Conservation (phyloP, 2,888 invertebrate genomes). For the Agriotes lineatus region DNA sequence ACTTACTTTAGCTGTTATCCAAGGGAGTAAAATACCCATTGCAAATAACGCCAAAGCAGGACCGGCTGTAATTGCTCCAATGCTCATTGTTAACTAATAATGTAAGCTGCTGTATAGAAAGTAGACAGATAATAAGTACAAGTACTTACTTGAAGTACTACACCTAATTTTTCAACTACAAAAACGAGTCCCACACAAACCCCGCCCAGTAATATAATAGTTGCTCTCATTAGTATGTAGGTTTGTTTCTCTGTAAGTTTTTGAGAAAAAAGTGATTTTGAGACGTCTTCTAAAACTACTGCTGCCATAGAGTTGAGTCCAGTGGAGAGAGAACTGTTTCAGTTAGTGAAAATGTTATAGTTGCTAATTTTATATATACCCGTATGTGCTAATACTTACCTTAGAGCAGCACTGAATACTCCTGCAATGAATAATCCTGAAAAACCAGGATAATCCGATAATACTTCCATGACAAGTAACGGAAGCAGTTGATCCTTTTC, state of each 20-base stretch:
- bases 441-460: conserved; percentile 82
- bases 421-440: conserved; percentile 92
- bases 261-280: conserved; percentile 69
- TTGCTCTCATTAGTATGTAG: conserved; percentile 74
- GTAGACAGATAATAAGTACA: not conserved
- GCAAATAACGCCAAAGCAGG: conserved; percentile 78
- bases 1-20: conserved; percentile 72
- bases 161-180: conserved; percentile 76
- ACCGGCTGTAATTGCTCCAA: conserved; percentile 76
- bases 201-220: conserved; percentile 74
- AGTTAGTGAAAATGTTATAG: too few relatives aligned
- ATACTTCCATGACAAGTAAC: conserved; percentile 86
- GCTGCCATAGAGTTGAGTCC: conserved; percentile 84
- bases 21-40: conserved; percentile 77
- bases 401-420: conserved; percentile 91
- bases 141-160: conserved; percentile 74
- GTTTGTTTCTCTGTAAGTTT: conserved; percentile 71
- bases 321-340: conserved; percentile 82
- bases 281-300: conserved; percentile 79
- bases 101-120: not conserved
- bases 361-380: too few relatives aligned
- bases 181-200: conserved; percentile 74
- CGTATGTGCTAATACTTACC: too few relatives aligned
- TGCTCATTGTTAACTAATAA: conserved; percentile 71
- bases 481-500: conserved; percentile 87